phyloP scores from a whole-genome alignment of 2,888 invertebrate species.

The Hydrotaea cyrtoneurina region DNA sequence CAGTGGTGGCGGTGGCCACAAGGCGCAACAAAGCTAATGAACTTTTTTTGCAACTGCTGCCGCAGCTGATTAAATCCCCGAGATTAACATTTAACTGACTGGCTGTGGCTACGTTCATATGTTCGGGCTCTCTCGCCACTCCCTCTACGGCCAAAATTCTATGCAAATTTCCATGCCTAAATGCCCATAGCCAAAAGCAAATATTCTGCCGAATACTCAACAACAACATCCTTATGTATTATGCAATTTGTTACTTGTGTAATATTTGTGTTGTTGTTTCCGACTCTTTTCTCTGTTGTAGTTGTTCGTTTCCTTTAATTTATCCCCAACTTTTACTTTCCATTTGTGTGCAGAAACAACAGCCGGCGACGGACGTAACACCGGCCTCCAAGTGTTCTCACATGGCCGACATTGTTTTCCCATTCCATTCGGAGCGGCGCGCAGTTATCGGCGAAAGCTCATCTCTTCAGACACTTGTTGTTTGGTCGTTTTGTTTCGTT shows the following conservation, averaged over 20 bases:
- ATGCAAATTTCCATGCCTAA: background rate
- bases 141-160: background rate
- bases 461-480: conserved; percentile 60
- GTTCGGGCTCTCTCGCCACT: background rate
- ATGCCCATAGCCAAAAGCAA: background rate
- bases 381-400: background rate
- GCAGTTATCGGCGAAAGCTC: conserved; percentile 29
- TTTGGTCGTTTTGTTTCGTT: background rate
- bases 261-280: background rate
- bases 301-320: conserved; percentile 13
- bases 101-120: background rate
- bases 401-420: background rate
- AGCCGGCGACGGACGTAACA: conserved; percentile 51
- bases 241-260: background rate
- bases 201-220: background rate
- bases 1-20: background rate
- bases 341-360: conserved; percentile 62
- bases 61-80: conserved; percentile 3
- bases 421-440: background rate
- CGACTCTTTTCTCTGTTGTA: too few species aligned
- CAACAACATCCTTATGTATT: background rate
- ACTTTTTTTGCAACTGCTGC: conserved; percentile 9
- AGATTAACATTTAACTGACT: conserved; percentile 1
- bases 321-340: conserved; percentile 63
- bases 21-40: conserved; percentile 8